phyloP scores from a whole-genome alignment of 1,140 invertebrate species.

The Calliphora vicina region DNA sequence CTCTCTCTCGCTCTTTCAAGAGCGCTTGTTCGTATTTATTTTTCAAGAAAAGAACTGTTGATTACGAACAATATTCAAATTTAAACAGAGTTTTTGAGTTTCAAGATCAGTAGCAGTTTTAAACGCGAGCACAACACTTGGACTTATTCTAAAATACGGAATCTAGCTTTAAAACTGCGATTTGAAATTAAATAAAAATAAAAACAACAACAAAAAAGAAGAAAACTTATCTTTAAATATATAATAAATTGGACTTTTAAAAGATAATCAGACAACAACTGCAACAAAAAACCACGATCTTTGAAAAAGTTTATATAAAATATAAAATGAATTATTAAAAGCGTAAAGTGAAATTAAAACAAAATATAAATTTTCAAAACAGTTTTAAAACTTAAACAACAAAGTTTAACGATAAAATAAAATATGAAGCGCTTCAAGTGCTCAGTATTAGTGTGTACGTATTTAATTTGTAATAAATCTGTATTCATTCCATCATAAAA shows the following conservation, averaged over 20 bases:
- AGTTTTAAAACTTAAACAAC: not conserved
- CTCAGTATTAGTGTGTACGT: conserved; percentile 59
- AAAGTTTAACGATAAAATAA: not conserved
- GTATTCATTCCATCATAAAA: not conserved
- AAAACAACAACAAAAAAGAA: not conserved
- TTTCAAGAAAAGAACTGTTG: not conserved
- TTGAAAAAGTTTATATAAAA: not conserved
- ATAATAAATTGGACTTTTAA: conserved; percentile 2
- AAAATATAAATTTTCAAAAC: not conserved
- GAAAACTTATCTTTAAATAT: not conserved
- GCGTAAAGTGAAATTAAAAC: not conserved
- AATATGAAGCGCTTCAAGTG: conserved; percentile 56
- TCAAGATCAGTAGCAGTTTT: conserved; percentile 32
- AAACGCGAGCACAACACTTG: conserved; percentile 21
- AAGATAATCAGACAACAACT: not conserved
- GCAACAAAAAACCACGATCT: not conserved
- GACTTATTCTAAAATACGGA: not conserved
- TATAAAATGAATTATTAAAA: not conserved
- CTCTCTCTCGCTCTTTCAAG: not conserved
- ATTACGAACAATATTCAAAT: not conserved
- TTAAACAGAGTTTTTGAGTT: not conserved
- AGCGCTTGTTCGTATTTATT: not conserved
- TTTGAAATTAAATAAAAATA: not conserved
- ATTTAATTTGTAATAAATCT: conserved; percentile 17
- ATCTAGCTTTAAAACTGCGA: not conserved